These are phyloP conservation scores for Botia kubotai DNA, from an alignment of 2,797 vertebrate species.

Conservation along the genomic window DNA sequence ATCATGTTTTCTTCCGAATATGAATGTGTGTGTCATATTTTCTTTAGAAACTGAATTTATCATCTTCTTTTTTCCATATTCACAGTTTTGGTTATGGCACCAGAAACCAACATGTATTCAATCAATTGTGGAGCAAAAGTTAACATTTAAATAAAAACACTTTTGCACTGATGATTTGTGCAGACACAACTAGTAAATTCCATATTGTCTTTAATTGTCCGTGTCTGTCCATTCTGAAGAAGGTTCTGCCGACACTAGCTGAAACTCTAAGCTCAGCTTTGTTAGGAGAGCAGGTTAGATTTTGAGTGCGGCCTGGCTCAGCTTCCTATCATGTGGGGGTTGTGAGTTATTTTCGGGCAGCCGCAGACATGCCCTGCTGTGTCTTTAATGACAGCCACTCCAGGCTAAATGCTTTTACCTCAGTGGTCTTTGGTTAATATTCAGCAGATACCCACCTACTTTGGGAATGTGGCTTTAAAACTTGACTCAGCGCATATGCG, in stretches of 20 bases:
- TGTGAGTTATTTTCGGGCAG: slow-evolving; percentile 52
- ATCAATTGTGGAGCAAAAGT: background rate
- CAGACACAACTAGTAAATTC: background rate
- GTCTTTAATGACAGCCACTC: slow-evolving; percentile 52
- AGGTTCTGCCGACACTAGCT: too few species aligned
- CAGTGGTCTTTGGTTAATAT: slow-evolving; percentile 34
- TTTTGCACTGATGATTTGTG: too few species aligned
- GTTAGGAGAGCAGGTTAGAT: slow-evolving; percentile 9
- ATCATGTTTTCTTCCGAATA: too few species aligned
- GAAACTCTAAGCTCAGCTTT: background rate
- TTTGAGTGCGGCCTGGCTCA: slow-evolving; percentile 22
- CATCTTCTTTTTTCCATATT: too few species aligned
- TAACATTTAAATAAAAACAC: background rate
- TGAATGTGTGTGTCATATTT: too few species aligned
- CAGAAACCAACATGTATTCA: too few species aligned
- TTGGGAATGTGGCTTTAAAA: slow-evolving; percentile 29
- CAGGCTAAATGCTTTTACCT: slow-evolving; percentile 38
- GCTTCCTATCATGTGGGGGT: slow-evolving; percentile 48
- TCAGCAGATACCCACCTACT: slow-evolving; percentile 26
- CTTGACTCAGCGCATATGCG: background rate
- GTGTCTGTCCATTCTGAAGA: too few species aligned
- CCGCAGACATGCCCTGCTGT: slow-evolving; percentile 60
- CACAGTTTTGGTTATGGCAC: too few species aligned
- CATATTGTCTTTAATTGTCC: background rate
- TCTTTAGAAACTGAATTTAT: too few species aligned